Evolutionary conservation across 1,140 invertebrate genomes (phyloP), one percentile per base, ranked within the genome.

Genomic region (Andrena cerasifolii): DNA sequence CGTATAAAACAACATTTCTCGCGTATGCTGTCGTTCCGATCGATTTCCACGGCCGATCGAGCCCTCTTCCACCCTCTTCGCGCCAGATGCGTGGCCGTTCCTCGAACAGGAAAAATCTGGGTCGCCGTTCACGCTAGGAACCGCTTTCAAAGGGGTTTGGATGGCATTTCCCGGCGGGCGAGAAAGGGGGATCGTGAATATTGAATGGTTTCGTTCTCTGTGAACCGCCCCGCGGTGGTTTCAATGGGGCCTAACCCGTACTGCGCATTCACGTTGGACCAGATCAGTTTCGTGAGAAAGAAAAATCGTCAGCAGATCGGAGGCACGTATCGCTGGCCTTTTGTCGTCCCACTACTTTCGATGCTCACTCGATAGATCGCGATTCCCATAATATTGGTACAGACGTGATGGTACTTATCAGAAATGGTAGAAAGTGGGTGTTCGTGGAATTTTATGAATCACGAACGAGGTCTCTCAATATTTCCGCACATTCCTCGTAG

Each of bases 171-270:
- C 36, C 58, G 8, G n/a, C n/a, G 0, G 47, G 7, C 49, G 59
- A 77, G 40, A 68, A 84, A 84, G 67, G 78, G 73, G 56, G 53
- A 79, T 79, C 24, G 66, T 84, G 82, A 84, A 84, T 84, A 83
- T 84, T 84, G 82, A 84, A 84, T 84, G 77, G 80, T 28, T 72
- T 80, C 75, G 78, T 83, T 84, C 83, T 83, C 82, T 83, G 43
- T 79, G 54, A 62, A 70, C 66, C 49, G 47, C 79, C 54, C 43
- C 16, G 26, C 0, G 26, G 28, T 45, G 67, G 62, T 66, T 76
- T 83, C 70, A 75, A 83, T 84, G 43, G 80, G 45, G 2, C 14
- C 33, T 58, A 26, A 28, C 2, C 51, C n/a, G n/a, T n/a, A n/a
- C n/a, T n/a, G 36, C 59, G 33, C 56, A 65, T 10, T 21, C 24